Base-by-base conservation (phyloP, 2,888 invertebrate genomes). In the Drosophila neotestacea region DNA sequence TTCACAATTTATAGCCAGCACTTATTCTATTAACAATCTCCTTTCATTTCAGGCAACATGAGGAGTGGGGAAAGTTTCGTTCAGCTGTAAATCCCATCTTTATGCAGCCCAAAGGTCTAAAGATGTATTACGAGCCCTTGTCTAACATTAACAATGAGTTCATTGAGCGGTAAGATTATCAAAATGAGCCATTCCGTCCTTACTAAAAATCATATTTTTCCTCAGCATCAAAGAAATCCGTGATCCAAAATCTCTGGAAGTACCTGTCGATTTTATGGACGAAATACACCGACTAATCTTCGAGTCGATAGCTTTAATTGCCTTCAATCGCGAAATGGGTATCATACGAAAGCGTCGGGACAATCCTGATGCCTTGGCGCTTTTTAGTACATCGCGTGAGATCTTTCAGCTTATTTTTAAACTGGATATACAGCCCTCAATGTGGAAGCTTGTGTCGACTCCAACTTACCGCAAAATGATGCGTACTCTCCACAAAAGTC, bases 31-130 rank as follows among this genome's bases (percentile, higher is more conserved):
- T 55, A 6, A 28, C n/a, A 6, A 32, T 22, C n/a, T 30, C 4
- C 0, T 6, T 1, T 41, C 1, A 1, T 7, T 50, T n/a, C 83
- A 94, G 94, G 2, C 94, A 95, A 92, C 94, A 94, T 0, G 93
- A 94, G 27, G 93, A 94, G 73, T 96, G 96, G 85, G 77, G 77
- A 5, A 77, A 77, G 5, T 47, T 85, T 4, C 86, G 84, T 0
- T 73, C 88, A 4, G 95, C 94, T 74, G 94, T 95, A 0, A 95
- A 95, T 89, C 95, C 94, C 58, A 93, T 94, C 32, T 93, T 96
- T 91, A 92, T 96, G 91, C 93, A 94, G 79, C 94, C 95, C 0
- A 94, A 94, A 81, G 86, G 93, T 6, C 91, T 94, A 0, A 94
- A 93, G 84, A 87, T 93, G 10, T 94, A 94, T 52, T 90, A 93